Percentiles rank a stretch among this genome's conserved stretches.
Evolutionary conservation across 2,888 invertebrate species (phyloP).

Genomic region (Leistus spinibarbis): DNA sequence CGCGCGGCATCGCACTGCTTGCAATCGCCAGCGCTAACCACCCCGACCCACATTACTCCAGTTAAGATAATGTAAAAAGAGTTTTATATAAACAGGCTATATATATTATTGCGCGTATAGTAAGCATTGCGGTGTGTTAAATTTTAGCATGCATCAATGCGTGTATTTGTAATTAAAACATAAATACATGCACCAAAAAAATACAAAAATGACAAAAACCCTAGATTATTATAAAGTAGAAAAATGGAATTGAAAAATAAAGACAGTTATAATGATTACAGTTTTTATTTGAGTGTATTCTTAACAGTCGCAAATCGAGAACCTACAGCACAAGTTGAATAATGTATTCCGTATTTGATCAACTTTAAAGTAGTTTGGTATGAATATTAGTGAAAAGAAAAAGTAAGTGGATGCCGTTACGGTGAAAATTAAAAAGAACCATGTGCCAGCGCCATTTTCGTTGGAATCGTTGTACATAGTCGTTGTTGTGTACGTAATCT

Average conservation of each 20-base stretch:
- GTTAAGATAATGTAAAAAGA: conserved; percentile 45
- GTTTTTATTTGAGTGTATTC: conserved; percentile 34
- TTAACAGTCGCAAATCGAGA: conserved; percentile 7
- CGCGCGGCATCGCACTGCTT: conserved; percentile 38
- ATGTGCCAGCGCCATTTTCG: no score
- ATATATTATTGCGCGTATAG: conserved; percentile 49
- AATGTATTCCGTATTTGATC: no score
- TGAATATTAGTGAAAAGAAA: no score
- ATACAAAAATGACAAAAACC: conserved; percentile 47
- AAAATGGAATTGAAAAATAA: conserved; percentile 57
- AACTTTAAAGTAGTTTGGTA: no score
- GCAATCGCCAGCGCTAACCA: conserved; percentile 41
- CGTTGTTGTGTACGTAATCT: conserved; percentile 4
- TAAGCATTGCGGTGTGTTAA: conserved; percentile 40
- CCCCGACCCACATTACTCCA: conserved; percentile 41
- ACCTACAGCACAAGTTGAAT: not conserved
- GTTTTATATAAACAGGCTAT: conserved; percentile 55
- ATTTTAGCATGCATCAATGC: conserved; percentile 43
- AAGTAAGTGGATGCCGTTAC: no score
- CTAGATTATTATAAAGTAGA: conserved; percentile 55
- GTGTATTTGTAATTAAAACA: conserved; percentile 48
- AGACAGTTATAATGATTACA: conserved; percentile 53
- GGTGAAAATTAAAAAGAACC: no score
- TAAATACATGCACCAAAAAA: conserved; percentile 46
- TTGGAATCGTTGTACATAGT: not conserved